A percentile compares a stretch with the other conserved stretches of the same genome.
Evolutionary conservation across 2,888 invertebrate genomes (phyloP).

Genomic region (Cremastinae sp.): DNA sequence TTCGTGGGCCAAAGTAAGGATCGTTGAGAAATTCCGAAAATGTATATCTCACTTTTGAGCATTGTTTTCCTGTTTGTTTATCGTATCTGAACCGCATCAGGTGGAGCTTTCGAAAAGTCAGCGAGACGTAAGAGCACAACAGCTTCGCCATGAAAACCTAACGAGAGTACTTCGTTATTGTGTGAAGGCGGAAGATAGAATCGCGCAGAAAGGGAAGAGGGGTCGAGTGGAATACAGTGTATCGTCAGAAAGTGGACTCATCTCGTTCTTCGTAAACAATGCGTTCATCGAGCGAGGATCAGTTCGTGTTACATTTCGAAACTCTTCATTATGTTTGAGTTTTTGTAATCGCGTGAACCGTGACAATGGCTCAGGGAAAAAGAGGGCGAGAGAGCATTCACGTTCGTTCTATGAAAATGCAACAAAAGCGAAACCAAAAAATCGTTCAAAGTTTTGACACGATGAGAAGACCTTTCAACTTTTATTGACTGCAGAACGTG

Average conservation of each 20-base stretch:
- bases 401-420: no score
- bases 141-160: not conserved
- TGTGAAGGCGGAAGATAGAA: no score
- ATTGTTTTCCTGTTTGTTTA: slow-evolving; percentile 42
- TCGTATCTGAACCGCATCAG: slow-evolving; percentile 50
- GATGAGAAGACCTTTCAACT: no score
- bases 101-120: slow-evolving; percentile 24
- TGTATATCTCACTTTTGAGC: not conserved
- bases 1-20: not conserved
- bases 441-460: no score
- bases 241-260: slow-evolving; percentile 35
- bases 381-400: no score
- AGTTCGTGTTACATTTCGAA: slow-evolving; percentile 16
- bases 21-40: not conserved
- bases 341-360: slow-evolving; percentile 40
- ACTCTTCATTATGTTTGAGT: slow-evolving; percentile 46
- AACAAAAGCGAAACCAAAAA: no score
- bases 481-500: no score
- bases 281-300: slow-evolving; percentile 39
- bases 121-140: slow-evolving; percentile 4
- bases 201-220: no score
- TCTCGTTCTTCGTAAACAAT: slow-evolving; percentile 55
- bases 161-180: not conserved
- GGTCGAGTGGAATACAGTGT: not conserved
- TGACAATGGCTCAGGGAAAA: slow-evolving; percentile 31